These are phyloP conservation scores for Panulirus ornatus DNA, from an alignment of 1,140 invertebrate species.

Conservation along the genomic window DNA sequence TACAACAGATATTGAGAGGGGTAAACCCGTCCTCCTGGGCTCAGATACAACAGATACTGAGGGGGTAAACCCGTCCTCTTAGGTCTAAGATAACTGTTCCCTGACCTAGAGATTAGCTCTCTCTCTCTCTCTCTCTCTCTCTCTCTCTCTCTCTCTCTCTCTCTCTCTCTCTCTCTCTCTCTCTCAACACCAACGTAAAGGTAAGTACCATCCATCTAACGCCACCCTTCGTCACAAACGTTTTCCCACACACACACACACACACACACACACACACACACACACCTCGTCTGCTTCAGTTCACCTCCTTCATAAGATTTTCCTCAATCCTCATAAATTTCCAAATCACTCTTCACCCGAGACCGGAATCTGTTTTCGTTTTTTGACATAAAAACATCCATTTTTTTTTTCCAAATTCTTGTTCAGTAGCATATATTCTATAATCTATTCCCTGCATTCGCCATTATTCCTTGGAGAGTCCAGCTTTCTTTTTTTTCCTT, in stretches of 20 bases:
- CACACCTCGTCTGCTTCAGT: not conserved
- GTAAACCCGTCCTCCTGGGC: too few species aligned
- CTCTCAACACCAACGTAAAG: not conserved
- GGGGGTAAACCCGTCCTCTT: too few species aligned
- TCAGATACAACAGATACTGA: too few species aligned
- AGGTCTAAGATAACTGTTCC: too few species aligned
- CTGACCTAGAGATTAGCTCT: too few species aligned
- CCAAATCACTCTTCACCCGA: not conserved
- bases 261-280: slow-evolving; percentile 23
- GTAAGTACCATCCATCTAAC: not conserved
- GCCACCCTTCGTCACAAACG: not conserved
- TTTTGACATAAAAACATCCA: not conserved
- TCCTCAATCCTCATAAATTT: not conserved
- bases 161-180: not conserved
- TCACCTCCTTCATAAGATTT: not conserved
- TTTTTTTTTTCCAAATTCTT: not conserved
- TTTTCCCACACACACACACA: slow-evolving; percentile 2
- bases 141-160: not conserved
- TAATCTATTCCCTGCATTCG: not conserved
- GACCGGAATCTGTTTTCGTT: not conserved
- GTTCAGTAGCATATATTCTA: not conserved
- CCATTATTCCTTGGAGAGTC: not conserved
- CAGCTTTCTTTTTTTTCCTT: not conserved
- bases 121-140: too few species aligned
- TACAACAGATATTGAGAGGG: too few species aligned